A percentile compares a stretch with the other conserved stretches of the same genome.
Conservation (phyloP, 2,113 vertebrate genomes). For the Otolemur garnettii region DNA sequence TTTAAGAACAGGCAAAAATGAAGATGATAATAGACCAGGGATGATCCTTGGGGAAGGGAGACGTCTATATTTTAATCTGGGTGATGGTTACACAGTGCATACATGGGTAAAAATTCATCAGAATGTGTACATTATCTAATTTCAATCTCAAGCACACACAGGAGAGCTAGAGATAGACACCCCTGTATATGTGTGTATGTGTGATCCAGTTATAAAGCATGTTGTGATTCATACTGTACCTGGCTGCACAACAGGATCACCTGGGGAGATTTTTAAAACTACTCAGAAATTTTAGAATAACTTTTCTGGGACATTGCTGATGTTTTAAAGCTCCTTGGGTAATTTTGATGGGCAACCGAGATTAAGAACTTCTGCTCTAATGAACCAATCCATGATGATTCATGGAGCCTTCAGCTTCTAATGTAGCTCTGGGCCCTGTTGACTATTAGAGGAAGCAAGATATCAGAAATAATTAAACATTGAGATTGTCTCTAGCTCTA, state of each 20-base stretch:
- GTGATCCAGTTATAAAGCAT: neutral
- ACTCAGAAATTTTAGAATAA: neutral
- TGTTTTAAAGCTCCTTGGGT: neutral
- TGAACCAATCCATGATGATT: too few species aligned
- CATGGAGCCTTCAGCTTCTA: neutral
- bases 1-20: neutral
- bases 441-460: neutral
- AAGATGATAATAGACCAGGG: neutral
- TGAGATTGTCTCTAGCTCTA: neutral
- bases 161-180: neutral
- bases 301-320: neutral
- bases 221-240: neutral
- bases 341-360: too few species aligned
- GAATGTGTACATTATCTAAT: neutral
- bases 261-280: neutral
- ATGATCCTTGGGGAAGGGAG: neutral
- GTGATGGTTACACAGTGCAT: fast-evolving
- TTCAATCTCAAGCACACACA: too few species aligned
- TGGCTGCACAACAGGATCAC: neutral
- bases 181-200: neutral
- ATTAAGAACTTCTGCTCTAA: neutral
- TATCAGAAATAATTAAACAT: neutral
- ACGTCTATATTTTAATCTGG: neutral
- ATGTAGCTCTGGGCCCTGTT: neutral
- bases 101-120: neutral